Conservation (phyloP, 2,888 invertebrate genomes). For the Hydropsyche betteni region DNA sequence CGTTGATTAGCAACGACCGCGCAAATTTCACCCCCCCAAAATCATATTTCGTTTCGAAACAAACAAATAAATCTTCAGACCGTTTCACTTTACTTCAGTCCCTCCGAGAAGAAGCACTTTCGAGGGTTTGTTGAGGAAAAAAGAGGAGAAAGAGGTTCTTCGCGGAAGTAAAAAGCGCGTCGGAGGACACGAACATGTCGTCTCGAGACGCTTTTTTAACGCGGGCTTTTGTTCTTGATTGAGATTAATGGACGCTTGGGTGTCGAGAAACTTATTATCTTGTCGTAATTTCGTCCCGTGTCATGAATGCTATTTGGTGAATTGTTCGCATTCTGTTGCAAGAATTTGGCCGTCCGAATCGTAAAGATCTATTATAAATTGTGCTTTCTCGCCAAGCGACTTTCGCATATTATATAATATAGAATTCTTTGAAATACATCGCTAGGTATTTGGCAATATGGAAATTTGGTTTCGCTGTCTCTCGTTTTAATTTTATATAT, state of each 20-base stretch:
- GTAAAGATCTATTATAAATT: no score
- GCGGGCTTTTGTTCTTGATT: constrained; percentile 41
- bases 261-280: constrained; percentile 23
- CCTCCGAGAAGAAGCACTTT: not conserved
- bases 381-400: no score
- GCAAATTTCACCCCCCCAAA: not conserved
- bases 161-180: constrained; percentile 15
- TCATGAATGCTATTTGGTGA: constrained; percentile 23
- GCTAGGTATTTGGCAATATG: no score
- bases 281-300: constrained; percentile 24
- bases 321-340: constrained; percentile 2
- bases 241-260: constrained; percentile 37
- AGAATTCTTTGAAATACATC: no score
- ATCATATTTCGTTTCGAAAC: constrained; percentile 29
- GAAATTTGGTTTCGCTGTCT: no score
- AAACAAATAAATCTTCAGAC: constrained; percentile 44
- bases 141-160: constrained; percentile 1
- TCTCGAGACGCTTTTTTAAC: constrained; percentile 40
- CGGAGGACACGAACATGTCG: not conserved
- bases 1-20: not conserved
- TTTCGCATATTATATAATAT: no score
- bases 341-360: not conserved
- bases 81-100: not conserved
- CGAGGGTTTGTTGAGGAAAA: not conserved
- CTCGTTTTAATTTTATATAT: no score